Evolutionary conservation across 2,888 invertebrate genomes (phyloP), one percentile per base, ranked within the genome.

Genomic region (Drosophila maculinotata): DNA sequence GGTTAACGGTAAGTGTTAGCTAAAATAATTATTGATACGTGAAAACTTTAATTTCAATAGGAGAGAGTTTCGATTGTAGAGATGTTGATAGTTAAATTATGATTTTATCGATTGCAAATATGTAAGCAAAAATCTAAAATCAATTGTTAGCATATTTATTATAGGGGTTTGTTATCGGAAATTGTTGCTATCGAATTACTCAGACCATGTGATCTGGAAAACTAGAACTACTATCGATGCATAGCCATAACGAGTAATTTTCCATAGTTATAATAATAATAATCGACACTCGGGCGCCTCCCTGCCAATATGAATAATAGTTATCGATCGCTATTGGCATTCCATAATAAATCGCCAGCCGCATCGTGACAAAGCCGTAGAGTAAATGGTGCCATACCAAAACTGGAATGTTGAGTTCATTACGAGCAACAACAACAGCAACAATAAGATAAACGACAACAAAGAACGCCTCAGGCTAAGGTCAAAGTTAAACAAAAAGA

Each of bases 371-470:
- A 79, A 53, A 71, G 65, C 64, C 67, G 68, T 75, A 71, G 65
- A 79, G 78, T 47, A 69, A 73, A 80, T 82, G 80, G 83, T 86
- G 83, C 83, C 86, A 84, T 81, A 69, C 78, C 68, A 73, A 76
- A 88, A 87, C 85, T 72, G 86, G 79, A 79, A 78, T 81, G 79
- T 67, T 70, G 73, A 52, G 76, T 65, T 76, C 71, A 76, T 80
- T 76, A 65, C 66, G 69, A 64, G 58, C 74, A 62, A 15, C 65
- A 45, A 25, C 45, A 44, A 9, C 52, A 39, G 33, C 58, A 59
- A 31, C 52, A 63, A 36, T 28, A 42, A 69, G 69, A 74, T 64
- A 64, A 72, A 72, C 64, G 64, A 72, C 75, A 76, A 79, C 71
- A 74, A 81, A 64, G 71, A 75, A 65, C 76, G 72, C 86, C 78